These are phyloP conservation scores for Lomographa bimaculata DNA, from an alignment of 2,888 invertebrate species.

Conservation along the genomic window DNA sequence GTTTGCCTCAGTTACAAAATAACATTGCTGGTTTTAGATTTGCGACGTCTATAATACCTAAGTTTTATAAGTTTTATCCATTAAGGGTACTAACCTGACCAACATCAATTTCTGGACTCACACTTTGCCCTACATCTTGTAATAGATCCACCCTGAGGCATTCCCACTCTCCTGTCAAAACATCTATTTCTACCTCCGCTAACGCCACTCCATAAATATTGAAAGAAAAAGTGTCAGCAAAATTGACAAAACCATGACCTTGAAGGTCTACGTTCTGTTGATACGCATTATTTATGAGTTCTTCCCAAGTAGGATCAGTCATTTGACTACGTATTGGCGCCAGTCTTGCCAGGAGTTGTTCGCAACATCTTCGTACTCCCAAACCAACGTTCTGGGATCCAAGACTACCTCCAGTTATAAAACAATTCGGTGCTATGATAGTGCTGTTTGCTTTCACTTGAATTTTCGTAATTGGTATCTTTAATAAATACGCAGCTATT, in stretches of 20 bases:
- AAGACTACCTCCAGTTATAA: constrained; percentile 85
- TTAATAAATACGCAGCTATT: constrained; percentile 85
- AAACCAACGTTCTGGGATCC: constrained; percentile 86
- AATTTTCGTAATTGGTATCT: constrained; percentile 85
- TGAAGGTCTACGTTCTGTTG: constrained; percentile 50
- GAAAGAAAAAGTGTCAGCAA: constrained; percentile 39
- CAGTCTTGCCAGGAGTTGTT: constrained; percentile 66
- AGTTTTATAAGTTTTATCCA: too few species aligned
- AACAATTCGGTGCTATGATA: constrained; percentile 85
- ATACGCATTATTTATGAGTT: constrained; percentile 73
- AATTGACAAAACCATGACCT: constrained; percentile 42
- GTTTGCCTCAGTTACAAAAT: too few species aligned
- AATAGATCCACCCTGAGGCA: constrained; percentile 84
- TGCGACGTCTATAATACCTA: too few species aligned
- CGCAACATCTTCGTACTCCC: constrained; percentile 77
- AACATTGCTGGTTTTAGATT: too few species aligned
- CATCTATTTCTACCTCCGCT: constrained; percentile 87
- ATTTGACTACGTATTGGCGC: constrained; percentile 61
- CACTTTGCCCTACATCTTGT: constrained; percentile 86
- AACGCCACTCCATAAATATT: constrained; percentile 80
- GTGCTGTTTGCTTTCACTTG: constrained; percentile 85
- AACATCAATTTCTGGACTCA: constrained; percentile 86
- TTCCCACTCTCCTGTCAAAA: constrained; percentile 87
- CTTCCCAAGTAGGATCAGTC: constrained; percentile 70
- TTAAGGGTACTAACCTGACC: constrained; percentile 85